A percentile compares a stretch with the other conserved stretches of the same genome.
Evolutionary conservation across 2,888 invertebrate genomes (phyloP).

Genomic region (Chouioia cunea): DNA sequence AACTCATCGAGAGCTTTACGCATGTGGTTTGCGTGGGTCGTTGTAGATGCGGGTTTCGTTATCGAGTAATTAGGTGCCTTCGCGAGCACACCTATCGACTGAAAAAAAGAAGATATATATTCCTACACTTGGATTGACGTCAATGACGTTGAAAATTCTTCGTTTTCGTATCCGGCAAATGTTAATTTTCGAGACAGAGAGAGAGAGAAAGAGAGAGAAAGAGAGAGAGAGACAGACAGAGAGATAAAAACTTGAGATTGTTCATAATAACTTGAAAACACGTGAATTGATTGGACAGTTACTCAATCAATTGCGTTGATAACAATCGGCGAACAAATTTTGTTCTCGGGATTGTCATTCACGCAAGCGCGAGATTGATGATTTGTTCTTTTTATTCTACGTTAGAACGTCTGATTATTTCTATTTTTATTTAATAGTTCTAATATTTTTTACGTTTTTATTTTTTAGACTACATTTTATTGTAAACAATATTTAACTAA

Average conservation of each 20-base stretch:
- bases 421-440: background rate
- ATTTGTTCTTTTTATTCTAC: too few relatives aligned
- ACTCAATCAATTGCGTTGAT: conserved; percentile 28
- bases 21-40: too few relatives aligned
- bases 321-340: conserved; percentile 14
- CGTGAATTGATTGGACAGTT: conserved; percentile 8
- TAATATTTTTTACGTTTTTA: too few relatives aligned
- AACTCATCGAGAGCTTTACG: too few relatives aligned
- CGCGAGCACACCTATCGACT: background rate
- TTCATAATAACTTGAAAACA: conserved; percentile 19
- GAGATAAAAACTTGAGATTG: conserved; percentile 6
- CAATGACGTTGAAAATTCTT: conserved; percentile 16
- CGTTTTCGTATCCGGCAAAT: background rate
- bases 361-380: background rate
- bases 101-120: background rate
- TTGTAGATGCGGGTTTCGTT: background rate
- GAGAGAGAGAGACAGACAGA: too few relatives aligned
- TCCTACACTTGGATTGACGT: conserved; percentile 10
- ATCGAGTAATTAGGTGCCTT: conserved; percentile 8
- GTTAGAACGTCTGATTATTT: background rate
- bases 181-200: conserved; percentile 12
- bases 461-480: too few relatives aligned
- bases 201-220: too few relatives aligned
- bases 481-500: too few relatives aligned
- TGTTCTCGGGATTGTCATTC: conserved; percentile 5